phyloP scores from a whole-genome alignment of 2,797 vertebrate species.

The Clarias pachynema region DNA sequence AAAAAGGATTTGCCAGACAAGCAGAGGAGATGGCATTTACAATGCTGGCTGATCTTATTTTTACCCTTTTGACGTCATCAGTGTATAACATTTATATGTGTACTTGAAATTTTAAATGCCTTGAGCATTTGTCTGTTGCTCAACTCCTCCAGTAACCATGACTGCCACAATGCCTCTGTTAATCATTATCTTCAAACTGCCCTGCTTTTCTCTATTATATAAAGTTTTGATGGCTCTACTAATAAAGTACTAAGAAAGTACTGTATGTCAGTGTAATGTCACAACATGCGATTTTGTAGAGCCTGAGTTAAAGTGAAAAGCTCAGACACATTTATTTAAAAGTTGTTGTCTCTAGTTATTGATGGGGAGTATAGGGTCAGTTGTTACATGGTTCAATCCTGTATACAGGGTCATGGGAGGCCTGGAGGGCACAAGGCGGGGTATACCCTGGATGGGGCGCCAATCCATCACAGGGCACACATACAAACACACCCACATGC shows the following conservation, averaged over 20 bases:
- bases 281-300: not conserved
- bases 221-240: not conserved
- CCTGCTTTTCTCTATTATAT: slow-evolving; percentile 19
- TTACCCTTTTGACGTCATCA: slow-evolving; percentile 26
- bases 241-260: not conserved
- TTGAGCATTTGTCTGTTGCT: slow-evolving; percentile 20
- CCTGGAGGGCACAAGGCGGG: no score
- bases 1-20: slow-evolving; percentile 45
- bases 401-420: no score
- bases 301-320: not conserved
- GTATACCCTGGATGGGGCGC: no score
- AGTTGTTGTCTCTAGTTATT: not conserved
- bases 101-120: slow-evolving; percentile 31
- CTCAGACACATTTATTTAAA: not conserved
- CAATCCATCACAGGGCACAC: no score
- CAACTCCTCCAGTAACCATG: slow-evolving; percentile 26
- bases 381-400: not conserved
- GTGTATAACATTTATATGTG: slow-evolving; percentile 30
- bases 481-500: no score
- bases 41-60: slow-evolving; percentile 33
- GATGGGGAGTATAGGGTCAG: no score
- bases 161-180: slow-evolving; percentile 7
- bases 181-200: not conserved
- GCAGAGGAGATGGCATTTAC: slow-evolving; percentile 51
- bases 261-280: no score